These are phyloP conservation scores for Recurvirostra avosetta DNA, from an alignment of 2,113 vertebrate species.

Conservation along the genomic window DNA sequence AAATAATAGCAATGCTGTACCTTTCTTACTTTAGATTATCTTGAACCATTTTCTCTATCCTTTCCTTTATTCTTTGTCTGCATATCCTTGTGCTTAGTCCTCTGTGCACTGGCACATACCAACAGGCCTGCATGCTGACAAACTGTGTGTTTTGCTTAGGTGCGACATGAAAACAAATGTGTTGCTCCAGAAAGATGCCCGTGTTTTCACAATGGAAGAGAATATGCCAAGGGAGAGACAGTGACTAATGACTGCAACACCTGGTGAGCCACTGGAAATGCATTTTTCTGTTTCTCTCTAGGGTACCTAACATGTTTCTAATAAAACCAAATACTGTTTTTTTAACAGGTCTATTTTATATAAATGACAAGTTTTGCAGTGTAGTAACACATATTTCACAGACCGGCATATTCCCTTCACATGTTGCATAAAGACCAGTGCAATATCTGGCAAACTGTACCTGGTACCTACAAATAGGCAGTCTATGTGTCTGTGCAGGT, in stretches of 20 bases:
- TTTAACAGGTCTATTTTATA: not conserved
- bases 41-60: not conserved
- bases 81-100: rapidly evolving
- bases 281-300: not conserved
- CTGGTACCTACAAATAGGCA: not conserved
- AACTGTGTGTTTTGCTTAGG: conserved; percentile 69
- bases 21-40: not conserved
- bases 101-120: rapidly evolving
- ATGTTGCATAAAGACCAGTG: not conserved
- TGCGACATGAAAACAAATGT: conserved; percentile 83
- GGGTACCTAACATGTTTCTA: not conserved
- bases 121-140: not conserved
- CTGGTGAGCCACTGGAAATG: conserved; percentile 78
- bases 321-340: not conserved
- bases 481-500: not conserved
- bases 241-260: conserved; percentile 89
- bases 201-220: conserved; percentile 89
- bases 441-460: not conserved
- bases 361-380: not conserved
- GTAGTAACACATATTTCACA: rapidly evolving
- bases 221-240: conserved; percentile 79
- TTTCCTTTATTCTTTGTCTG: not conserved
- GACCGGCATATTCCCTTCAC: not conserved
- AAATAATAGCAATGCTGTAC: not conserved
- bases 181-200: conserved; percentile 86